A percentile compares a stretch with the other conserved stretches of the same genome.
phyloP scores from a whole-genome alignment of 2,888 invertebrate species.

The Tetragonisca angustula region DNA sequence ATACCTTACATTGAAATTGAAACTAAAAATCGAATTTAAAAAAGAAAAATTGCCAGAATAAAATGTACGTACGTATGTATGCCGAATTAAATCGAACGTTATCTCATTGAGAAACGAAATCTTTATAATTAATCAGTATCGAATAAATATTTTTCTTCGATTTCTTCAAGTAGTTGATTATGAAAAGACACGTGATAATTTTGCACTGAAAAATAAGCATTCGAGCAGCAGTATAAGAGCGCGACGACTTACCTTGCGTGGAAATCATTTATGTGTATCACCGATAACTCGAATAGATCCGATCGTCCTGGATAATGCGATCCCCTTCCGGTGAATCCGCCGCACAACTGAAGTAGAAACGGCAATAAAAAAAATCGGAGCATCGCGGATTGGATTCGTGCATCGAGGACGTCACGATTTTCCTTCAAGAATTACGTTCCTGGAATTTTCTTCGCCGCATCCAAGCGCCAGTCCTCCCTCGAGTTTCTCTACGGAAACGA shows the following conservation, averaged over 20 bases:
- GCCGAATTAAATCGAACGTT: no score
- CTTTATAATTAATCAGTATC: no score
- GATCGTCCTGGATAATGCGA: constrained; percentile 71
- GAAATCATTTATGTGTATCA: constrained; percentile 86
- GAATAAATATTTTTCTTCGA: no score
- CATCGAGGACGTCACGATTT: neutral
- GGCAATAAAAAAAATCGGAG: constrained; percentile 29
- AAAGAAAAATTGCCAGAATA: no score
- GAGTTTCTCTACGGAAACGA: neutral
- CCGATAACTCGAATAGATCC: constrained; percentile 86
- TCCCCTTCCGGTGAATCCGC: constrained; percentile 72
- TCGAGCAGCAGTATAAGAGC: no score
- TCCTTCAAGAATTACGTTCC: neutral
- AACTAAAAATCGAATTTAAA: no score
- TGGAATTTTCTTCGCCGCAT: neutral
- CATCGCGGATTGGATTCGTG: constrained; percentile 31
- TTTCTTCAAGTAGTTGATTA: no score
- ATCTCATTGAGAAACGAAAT: no score
- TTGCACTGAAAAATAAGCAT: no score
- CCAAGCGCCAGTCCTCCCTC: neutral
- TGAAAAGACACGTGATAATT: no score
- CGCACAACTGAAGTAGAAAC: constrained; percentile 54
- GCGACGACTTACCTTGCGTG: constrained; percentile 85
- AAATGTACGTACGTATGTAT: no score
- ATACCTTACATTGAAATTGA: no score